Evolutionary conservation across 2,888 invertebrate species (phyloP), one percentile per base, ranked within the genome.

Genomic region (Phrixothrix hirtus): DNA sequence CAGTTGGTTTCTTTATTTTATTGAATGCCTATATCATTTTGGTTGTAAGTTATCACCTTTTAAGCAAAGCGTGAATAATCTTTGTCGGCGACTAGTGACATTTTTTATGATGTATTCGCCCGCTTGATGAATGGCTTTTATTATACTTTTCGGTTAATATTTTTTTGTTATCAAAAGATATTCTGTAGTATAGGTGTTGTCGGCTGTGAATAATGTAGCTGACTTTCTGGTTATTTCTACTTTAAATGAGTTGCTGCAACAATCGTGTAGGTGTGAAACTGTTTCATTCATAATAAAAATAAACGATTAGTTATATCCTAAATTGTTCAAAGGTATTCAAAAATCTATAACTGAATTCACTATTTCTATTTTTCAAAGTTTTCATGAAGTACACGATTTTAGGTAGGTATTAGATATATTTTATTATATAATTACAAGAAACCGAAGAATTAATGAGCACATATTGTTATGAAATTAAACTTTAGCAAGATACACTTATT

Each of bases 251-350:
- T 53, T 58, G 31, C 32, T 35, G 41, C 45, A 58, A 59, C 56
- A 60, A 60, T 56, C 57, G 61, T 61, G 64, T 64, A 62, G 64
- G 64, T 64, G 64, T 64, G 58, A 61, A 64, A 64, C 59, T 61
- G 61, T 51, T 58, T 61, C 55, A 57, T 60, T 58, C 45, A 59
- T 60, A 60, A 59, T 59, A 55, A 58, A 60, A 59, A 58, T 10
- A 38, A 26, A 38, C n/a, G n/a, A n/a, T n/a, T n/a, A n/a, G n/a
- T n/a, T n/a, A n/a, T n/a, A n/a, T n/a, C n/a, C n/a, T n/a, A n/a
- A n/a, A n/a, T n/a, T n/a, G n/a, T n/a, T n/a, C n/a, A n/a, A n/a
- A n/a, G n/a, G n/a, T n/a, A n/a, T n/a, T n/a, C n/a, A n/a, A n/a
- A n/a, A n/a, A n/a, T n/a, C n/a, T n/a, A n/a, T n/a, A n/a, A n/a